These are phyloP conservation scores for Spicauda simplicius DNA, from an alignment of 2,888 invertebrate genomes.

Conservation along the genomic window DNA sequence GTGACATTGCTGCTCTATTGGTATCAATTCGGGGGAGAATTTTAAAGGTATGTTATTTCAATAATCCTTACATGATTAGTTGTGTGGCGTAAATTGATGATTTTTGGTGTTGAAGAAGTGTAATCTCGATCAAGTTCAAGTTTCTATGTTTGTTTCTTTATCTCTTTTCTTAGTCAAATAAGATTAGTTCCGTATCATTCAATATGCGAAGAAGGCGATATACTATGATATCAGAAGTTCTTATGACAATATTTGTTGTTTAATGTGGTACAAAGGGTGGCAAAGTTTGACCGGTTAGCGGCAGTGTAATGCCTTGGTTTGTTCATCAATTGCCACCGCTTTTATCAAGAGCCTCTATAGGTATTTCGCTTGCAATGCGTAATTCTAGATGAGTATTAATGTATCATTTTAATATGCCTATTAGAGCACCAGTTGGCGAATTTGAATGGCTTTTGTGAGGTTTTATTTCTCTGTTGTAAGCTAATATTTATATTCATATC, in stretches of 20 bases:
- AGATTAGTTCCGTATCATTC: background rate
- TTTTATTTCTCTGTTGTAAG: no score
- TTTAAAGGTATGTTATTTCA: slow-evolving; percentile 21
- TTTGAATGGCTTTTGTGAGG: no score
- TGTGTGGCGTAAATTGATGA: slow-evolving; percentile 1
- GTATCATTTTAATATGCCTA: background rate
- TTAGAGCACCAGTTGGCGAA: no score
- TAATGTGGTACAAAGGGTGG: background rate
- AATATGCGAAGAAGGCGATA: background rate
- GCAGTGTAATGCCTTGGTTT: background rate
- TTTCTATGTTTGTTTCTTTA: slow-evolving; percentile 31
- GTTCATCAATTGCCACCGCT: slow-evolving; percentile 4
- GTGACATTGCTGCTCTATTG: slow-evolving; percentile 1
- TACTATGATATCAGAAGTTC: background rate
- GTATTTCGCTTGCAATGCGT: slow-evolving; percentile 11
- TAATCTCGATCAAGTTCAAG: slow-evolving; percentile 27
- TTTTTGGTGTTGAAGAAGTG: slow-evolving; percentile 12
- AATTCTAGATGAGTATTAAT: no score
- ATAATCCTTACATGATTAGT: no score
- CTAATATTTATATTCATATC: no score
- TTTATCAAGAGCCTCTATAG: slow-evolving; percentile 7
- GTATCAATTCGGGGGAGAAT: background rate
- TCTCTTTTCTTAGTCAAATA: slow-evolving; percentile 11
- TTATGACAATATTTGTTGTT: background rate
- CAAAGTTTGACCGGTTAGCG: slow-evolving; percentile 24